Conservation (phyloP, 1,140 invertebrate species). For the Pseudomyrmex cubaensis region DNA sequence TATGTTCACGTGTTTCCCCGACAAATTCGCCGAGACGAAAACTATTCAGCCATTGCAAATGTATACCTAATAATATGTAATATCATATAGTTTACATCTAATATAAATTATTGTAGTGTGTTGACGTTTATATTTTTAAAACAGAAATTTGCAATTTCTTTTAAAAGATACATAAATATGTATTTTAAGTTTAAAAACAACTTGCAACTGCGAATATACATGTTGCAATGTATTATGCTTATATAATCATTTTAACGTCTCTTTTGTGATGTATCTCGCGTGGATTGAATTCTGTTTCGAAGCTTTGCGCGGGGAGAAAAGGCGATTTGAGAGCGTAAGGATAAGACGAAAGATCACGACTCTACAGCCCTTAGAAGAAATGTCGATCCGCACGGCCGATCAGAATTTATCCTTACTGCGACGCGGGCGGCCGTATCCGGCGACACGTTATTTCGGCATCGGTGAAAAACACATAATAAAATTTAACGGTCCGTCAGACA, state of each 20-base stretch:
- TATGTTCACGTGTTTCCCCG: constrained; percentile 60
- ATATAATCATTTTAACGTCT: neutral
- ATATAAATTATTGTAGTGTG: too few species aligned
- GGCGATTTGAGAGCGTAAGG: constrained; percentile 20
- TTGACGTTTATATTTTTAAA: too few species aligned
- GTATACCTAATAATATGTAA: too few species aligned
- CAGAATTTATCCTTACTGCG: constrained; percentile 69
- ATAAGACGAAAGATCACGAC: constrained; percentile 11
- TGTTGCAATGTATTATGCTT: too few species aligned
- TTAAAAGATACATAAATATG: too few species aligned
- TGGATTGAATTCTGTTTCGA: constrained; percentile 33
- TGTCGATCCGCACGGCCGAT: constrained; percentile 57
- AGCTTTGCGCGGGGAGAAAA: neutral
- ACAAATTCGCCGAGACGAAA: constrained; percentile 61
- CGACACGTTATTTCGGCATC: constrained; percentile 71
- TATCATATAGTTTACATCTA: too few species aligned
- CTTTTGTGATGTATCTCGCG: too few species aligned
- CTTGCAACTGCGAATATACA: too few species aligned
- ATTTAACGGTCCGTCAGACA: constrained; percentile 82
- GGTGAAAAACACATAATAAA: constrained; percentile 80
- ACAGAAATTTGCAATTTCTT: too few species aligned
- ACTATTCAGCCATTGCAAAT: neutral
- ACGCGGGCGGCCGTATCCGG: constrained; percentile 61
- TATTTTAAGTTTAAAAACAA: too few species aligned
- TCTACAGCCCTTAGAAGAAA: constrained; percentile 35